Evolutionary conservation across 2,888 invertebrate species (phyloP), one percentile per base, ranked within the genome.

Genomic region (Hemaris fuciformis): DNA sequence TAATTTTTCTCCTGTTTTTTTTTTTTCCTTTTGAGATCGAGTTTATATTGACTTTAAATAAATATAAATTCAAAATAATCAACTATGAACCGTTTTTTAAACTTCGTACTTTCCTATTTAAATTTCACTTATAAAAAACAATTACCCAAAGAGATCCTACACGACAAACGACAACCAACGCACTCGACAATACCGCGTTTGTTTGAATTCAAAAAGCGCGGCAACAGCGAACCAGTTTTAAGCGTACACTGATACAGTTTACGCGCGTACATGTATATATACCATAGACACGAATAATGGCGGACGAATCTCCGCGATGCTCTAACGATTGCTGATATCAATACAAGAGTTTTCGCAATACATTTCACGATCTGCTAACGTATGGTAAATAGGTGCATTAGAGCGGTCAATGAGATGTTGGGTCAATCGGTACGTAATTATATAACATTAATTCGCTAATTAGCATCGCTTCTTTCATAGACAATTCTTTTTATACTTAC

Each of bases 261-360:
- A 31, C 31, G 53, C 53, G 31, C 27, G 27, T 31, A 6, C 18
- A 27, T 53, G 27, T 53, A 53, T 53, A 31, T 53, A 53, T 53
- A 53, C 45, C n/a, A n/a, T n/a, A n/a, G n/a, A 45, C 27, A 31
- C 8, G 27, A 31, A 27, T 25, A 53, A 53, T 31, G 53, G 53
- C 27, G 53, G 53, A 53, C 27, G 31, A 27, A 53, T 53, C 53
- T 53, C 53, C n/a, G 48, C 25, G 48, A 48, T 53, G 31, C 31
- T 53, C 31, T 31, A 27, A 53, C 18, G 53, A 18, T 31, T n/a
- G n/a, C 42, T 22, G 15, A 23, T 53, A 53, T 53, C 18, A 53
- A 53, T 53, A 53, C 31, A n/a, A 6, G 22, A 4, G 10, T 31
- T 53, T 53, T 48, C 48, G 53, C 53, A 53, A 53, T 53, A 45